A percentile compares a stretch with the other conserved stretches of the same genome.
These are phyloP conservation scores for Agrotis puta DNA, from an alignment of 2,888 invertebrate species.

Conservation along the genomic window DNA sequence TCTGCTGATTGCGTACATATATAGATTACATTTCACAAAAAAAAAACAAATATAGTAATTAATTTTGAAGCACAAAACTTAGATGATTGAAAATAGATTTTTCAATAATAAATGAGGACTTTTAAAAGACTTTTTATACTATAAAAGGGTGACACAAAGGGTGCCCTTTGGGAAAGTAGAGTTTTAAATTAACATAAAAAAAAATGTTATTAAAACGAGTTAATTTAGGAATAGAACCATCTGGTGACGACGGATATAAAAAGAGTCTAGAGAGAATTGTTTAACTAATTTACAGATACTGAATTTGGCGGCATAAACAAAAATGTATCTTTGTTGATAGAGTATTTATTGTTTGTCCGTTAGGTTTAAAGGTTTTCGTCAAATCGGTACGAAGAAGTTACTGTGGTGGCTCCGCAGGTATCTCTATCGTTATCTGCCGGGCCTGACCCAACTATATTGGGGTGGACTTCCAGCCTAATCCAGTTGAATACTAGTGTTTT, in stretches of 20 bases:
- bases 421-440: too few species aligned
- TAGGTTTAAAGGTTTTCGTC: conserved; percentile 1
- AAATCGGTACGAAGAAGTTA: too few species aligned
- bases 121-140: not conserved
- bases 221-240: conserved; percentile 6
- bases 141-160: not conserved
- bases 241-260: conserved; percentile 13
- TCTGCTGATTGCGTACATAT: not conserved
- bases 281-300: conserved; percentile 14
- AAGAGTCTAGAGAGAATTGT: conserved; percentile 1
- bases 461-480: too few species aligned
- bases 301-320: not conserved
- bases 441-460: too few species aligned
- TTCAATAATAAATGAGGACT: not conserved
- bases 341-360: not conserved
- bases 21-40: too few species aligned
- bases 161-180: conserved; percentile 8
- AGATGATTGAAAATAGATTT: not conserved
- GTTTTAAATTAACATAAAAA: not conserved
- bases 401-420: too few species aligned
- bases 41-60: too few species aligned
- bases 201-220: not conserved
- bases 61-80: not conserved
- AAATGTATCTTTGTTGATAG: not conserved
- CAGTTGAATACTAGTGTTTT: too few species aligned